These are phyloP conservation scores for Morone saxatilis DNA, from an alignment of 2,113 vertebrate species.

Conservation along the genomic window DNA sequence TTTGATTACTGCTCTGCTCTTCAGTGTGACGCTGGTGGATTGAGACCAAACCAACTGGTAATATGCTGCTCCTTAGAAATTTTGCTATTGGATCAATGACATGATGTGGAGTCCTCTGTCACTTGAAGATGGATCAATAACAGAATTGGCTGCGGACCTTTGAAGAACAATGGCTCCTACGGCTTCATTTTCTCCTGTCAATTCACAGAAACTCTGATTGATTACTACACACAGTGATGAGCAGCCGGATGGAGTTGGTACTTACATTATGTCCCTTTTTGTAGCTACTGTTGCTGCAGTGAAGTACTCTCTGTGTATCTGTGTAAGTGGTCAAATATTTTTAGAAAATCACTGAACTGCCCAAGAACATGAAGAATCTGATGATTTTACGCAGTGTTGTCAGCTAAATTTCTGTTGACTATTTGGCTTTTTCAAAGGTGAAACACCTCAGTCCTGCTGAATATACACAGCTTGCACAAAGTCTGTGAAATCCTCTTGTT, in stretches of 20 bases:
- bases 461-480: conserved; percentile 21
- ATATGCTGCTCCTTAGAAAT: conserved; percentile 36
- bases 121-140: conserved; percentile 65
- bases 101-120: conserved; percentile 46
- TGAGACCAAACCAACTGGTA: conserved; percentile 34
- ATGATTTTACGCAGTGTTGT: conserved; percentile 1
- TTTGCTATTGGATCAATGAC: conserved; percentile 44
- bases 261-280: conserved; percentile 9
- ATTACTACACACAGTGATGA: conserved; percentile 47
- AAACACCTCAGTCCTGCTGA: conserved; percentile 21
- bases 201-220: conserved; percentile 59
- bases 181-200: conserved; percentile 69
- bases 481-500: conserved; percentile 18
- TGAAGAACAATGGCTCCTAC: conserved; percentile 50
- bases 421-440: conserved; percentile 10
- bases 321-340: no score
- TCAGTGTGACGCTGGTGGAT: not conserved
- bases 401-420: conserved; percentile 36
- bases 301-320: not conserved
- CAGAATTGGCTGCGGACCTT: conserved; percentile 62
- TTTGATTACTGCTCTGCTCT: conserved; percentile 7
- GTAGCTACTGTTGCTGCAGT: not conserved
- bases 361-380: not conserved
- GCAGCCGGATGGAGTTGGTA: conserved; percentile 6
- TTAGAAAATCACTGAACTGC: not conserved